These are phyloP conservation scores for Acinonyx jubatus DNA, from an alignment of 2,113 vertebrate species.

Conservation along the genomic window DNA sequence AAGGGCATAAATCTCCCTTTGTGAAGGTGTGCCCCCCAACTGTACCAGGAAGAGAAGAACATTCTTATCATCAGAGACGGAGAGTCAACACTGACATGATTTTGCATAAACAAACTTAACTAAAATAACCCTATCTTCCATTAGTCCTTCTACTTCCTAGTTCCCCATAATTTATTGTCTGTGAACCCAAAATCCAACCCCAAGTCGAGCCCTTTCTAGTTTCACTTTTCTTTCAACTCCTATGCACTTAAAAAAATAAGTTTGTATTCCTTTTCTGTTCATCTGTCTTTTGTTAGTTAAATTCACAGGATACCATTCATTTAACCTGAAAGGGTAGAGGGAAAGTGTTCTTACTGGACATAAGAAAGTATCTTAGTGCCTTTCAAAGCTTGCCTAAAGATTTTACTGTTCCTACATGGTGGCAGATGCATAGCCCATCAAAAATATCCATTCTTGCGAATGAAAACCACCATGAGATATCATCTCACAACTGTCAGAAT, in stretches of 20 bases:
- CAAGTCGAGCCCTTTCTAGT: background rate
- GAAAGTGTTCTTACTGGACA: background rate
- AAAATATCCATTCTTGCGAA: background rate
- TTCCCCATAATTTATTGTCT: background rate
- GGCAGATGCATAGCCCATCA: background rate
- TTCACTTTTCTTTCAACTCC: background rate
- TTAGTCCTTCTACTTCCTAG: background rate
- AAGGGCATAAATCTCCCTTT: background rate
- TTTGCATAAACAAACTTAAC: background rate
- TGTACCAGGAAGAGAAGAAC: background rate
- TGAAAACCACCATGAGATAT: background rate
- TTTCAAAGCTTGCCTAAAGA: background rate
- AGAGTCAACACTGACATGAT: background rate
- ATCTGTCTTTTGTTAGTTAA: background rate
- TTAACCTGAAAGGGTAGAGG: background rate
- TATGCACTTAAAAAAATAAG: background rate
- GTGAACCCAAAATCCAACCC: background rate
- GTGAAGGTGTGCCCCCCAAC: background rate
- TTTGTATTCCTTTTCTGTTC: background rate
- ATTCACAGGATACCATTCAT: background rate
- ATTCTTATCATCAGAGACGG: background rate
- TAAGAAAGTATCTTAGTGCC: background rate
- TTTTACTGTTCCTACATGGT: background rate
- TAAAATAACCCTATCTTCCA: background rate
- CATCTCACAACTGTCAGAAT: background rate